phyloP scores from a whole-genome alignment of 2,888 invertebrate genomes.

The Ferdinandea cuprea region DNA sequence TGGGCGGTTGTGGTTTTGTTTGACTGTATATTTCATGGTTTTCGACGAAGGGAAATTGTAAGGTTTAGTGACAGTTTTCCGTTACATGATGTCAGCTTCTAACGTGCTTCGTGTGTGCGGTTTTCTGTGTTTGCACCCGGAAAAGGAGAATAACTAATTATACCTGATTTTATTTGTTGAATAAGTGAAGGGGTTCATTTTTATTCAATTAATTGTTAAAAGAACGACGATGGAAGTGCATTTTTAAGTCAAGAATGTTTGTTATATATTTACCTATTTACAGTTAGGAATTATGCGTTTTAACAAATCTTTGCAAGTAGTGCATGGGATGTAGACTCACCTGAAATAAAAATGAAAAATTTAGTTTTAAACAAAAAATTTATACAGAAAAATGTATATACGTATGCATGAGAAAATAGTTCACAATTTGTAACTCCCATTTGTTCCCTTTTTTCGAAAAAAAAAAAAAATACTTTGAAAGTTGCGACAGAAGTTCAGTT shows the following conservation, averaged over 20 bases:
- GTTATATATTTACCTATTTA: too few relatives aligned
- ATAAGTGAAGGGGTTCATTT: too few relatives aligned
- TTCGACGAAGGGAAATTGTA: conserved; percentile 25
- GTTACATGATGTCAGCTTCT: conserved; percentile 5
- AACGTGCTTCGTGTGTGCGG: neutral
- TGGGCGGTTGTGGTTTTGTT: conserved; percentile 41
- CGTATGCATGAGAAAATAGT: neutral
- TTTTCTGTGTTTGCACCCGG: neutral
- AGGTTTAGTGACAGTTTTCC: conserved; percentile 65
- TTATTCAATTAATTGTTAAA: too few relatives aligned
- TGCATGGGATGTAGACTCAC: neutral
- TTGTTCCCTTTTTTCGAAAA: too few relatives aligned
- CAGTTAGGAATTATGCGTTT: neutral
- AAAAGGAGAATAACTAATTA: neutral
- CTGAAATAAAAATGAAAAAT: neutral
- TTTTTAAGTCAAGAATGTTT: too few relatives aligned
- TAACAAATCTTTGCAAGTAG: too few relatives aligned
- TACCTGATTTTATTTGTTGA: neutral
- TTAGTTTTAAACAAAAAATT: neutral
- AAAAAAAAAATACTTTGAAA: too few relatives aligned
- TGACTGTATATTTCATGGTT: conserved; percentile 20
- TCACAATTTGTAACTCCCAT: neutral
- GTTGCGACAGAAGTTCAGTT: too few relatives aligned
- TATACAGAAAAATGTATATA: neutral
- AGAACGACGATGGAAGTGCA: too few relatives aligned